Percentiles rank a stretch among this genome's conserved stretches.
Conservation (phyloP, 1,140 invertebrate genomes). For the Drosophila orena region DNA sequence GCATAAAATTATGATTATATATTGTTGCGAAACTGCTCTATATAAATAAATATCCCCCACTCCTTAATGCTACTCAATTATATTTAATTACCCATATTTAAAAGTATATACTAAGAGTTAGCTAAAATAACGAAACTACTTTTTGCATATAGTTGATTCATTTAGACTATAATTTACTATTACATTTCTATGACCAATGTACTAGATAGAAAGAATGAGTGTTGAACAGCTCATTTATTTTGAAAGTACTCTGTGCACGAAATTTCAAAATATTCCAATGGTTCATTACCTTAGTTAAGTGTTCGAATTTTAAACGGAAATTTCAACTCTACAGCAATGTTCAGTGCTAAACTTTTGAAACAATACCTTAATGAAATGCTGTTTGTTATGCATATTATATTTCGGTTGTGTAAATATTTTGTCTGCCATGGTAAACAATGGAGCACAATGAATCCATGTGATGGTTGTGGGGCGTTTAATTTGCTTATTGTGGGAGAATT, state of each 20-base stretch:
- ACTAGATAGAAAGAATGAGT: not conserved
- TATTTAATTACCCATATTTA: not conserved
- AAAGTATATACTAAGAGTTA: not conserved
- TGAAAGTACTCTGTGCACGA: not conserved
- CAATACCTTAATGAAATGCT: constrained; percentile 19
- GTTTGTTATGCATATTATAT: constrained; percentile 25
- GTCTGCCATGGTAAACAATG: constrained; percentile 17
- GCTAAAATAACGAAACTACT: not conserved
- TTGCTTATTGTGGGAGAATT: constrained; percentile 27
- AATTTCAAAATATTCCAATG: not conserved
- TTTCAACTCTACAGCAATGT: not conserved
- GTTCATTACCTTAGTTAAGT: not conserved
- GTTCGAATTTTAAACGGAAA: not conserved
- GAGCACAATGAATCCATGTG: constrained; percentile 8
- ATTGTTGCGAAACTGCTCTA: not conserved
- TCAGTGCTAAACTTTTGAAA: not conserved
- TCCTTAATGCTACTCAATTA: too few relatives aligned
- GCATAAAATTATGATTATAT: not conserved
- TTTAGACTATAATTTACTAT: too few relatives aligned
- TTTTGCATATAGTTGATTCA: too few relatives aligned
- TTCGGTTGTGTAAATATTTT: constrained; percentile 29
- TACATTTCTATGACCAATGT: too few relatives aligned
- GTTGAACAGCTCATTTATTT: not conserved
- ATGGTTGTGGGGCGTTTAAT: constrained; percentile 21
- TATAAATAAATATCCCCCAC: not conserved